Evolutionary conservation across 1,140 invertebrate genomes (phyloP).

Genomic region (Pseudomyrmex gracilis): DNA sequence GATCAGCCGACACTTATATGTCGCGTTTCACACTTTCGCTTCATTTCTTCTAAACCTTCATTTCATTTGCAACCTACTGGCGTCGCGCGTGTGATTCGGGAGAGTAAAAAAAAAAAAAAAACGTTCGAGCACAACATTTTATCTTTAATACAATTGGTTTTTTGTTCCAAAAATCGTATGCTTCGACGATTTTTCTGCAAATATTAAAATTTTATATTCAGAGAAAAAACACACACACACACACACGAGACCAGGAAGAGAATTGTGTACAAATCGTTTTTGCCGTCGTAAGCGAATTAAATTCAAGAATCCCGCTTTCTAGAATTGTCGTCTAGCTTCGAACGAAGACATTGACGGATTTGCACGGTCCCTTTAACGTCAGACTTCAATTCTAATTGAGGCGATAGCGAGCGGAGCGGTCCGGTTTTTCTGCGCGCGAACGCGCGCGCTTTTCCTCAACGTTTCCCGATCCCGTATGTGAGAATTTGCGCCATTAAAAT

Average conservation of each 20-base stretch:
- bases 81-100: background rate
- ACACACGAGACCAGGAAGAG: background rate
- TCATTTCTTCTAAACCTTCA: constrained; percentile 23
- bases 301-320: constrained; percentile 36
- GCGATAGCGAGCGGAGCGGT: constrained; percentile 42
- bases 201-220: too few species aligned
- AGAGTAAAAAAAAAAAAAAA: too few species aligned
- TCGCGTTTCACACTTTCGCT: constrained; percentile 3
- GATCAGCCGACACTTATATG: constrained; percentile 34
- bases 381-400: constrained; percentile 55
- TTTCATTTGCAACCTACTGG: constrained; percentile 13
- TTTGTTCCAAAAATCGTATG: background rate
- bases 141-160: background rate
- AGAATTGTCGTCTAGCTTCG: constrained; percentile 18
- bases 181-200: background rate
- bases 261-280: background rate
- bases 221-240: too few species aligned
- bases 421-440: constrained; percentile 32
- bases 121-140: background rate
- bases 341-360: constrained; percentile 60
- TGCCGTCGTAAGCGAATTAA: constrained; percentile 22
- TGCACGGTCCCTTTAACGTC: constrained; percentile 49
- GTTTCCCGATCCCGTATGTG: constrained; percentile 46
- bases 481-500: constrained; percentile 59
- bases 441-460: constrained; percentile 40